Conservation (phyloP, 2,113 vertebrate species). For the Charina bottae region DNA sequence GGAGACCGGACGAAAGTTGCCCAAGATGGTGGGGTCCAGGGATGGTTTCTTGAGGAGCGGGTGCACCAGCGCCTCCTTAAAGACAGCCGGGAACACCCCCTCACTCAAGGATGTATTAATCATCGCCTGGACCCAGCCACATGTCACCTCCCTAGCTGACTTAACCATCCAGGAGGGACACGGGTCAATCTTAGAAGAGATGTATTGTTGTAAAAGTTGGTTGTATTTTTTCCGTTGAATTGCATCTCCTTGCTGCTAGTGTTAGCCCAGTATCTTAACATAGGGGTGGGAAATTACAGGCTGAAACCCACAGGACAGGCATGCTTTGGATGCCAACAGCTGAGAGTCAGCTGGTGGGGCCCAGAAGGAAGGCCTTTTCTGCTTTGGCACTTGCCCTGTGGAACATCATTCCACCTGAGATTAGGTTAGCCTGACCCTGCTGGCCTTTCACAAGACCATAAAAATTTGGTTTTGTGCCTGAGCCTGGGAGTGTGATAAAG, state of each 20-base stretch:
- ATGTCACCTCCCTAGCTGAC: no score
- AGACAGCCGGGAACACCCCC: no score
- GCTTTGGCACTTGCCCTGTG: no score
- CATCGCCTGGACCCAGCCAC: no score
- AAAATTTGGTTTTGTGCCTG: background rate
- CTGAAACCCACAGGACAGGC: background rate
- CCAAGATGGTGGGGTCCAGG: no score
- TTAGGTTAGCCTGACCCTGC: background rate
- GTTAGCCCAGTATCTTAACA: background rate
- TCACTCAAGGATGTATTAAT: no score
- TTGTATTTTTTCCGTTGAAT: background rate
- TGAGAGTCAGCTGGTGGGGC: no score
- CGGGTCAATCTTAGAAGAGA: conserved; percentile 17
- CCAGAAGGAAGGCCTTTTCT: no score
- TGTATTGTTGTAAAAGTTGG: background rate
- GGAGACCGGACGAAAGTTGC: no score
- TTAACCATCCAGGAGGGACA: no score
- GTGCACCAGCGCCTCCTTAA: no score
- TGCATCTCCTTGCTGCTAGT: background rate
- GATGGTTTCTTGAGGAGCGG: no score
- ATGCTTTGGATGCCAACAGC: background rate
- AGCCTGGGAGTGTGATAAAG: background rate
- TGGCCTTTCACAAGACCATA: background rate
- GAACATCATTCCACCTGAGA: background rate
- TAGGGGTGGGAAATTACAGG: background rate